Evolutionary conservation across 2,888 invertebrate species (phyloP), one percentile per base, ranked within the genome.

Genomic region (Diadegma fenestrale): DNA sequence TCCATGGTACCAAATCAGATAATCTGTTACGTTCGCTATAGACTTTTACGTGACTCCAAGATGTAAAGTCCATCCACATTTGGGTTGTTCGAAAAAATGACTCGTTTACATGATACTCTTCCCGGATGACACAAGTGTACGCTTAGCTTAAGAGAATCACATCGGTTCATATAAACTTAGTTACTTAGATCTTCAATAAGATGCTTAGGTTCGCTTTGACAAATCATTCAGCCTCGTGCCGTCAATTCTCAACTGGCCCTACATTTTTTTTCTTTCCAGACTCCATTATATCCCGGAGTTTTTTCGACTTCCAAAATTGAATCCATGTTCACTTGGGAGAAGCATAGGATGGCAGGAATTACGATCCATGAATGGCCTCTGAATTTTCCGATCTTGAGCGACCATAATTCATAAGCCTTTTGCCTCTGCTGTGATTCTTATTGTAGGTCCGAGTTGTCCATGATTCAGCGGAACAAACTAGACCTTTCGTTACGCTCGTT

Each of bases 151-250:
- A 71, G 87, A 84, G 86, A 89, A 86, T 84, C 82, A 82, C 66
- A 75, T 58, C 5, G 51, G 61, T 61, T 48, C 10, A 26, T 7
- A 43, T 37, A 10, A 37, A 37, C 37, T 37, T 37, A 17, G 51
- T 43, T 48, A n/a, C 61, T 73, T 45, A 48, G 54, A 79, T 69
- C 78, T 80, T 54, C 64, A 19, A 17, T 68, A 17, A 48, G 61
- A 79, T 26, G 82, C 86, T 88, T 73, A 68, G 79, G 79, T 43
- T 30, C 83, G 84, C 82, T 77, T 43, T 17, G 80, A 88, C 86
- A 86, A 90, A 88, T 89, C 84, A 87, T 84, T 80, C 87, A 85
- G 82, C 71, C 84, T 80, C 84, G 81, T 77, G 84, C 89, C 85
- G 84, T 87, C 89, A 85, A 88, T 87, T 87, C 81, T 80, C 85